phyloP scores from a whole-genome alignment of 2,797 vertebrate species.

The Lycodopsis pacificus region DNA sequence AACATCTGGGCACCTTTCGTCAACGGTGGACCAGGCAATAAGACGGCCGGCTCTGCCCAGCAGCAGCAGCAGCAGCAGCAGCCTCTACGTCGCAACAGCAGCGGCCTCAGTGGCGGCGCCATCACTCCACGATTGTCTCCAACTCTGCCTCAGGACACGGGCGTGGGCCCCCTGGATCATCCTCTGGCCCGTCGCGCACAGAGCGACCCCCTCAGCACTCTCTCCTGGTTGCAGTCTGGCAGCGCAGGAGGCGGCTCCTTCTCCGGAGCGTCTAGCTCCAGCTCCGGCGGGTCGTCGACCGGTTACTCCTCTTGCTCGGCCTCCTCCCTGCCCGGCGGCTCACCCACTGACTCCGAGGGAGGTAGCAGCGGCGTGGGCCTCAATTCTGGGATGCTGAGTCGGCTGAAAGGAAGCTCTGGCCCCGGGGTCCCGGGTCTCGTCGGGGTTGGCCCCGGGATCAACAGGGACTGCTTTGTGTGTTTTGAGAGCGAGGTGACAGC shows the following conservation, averaged over 20 bases:
- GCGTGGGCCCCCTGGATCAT: conserved; percentile 83
- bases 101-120: conserved; percentile 84
- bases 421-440: conserved; percentile 69
- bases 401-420: conserved; percentile 78
- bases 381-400: conserved; percentile 79
- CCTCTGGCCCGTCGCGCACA: conserved; percentile 89
- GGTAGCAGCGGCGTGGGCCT: conserved; percentile 83
- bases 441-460: conserved; percentile 70
- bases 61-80: conserved; percentile 77
- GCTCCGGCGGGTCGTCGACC: conserved; percentile 85
- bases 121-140: conserved; percentile 92
- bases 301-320: conserved; percentile 91
- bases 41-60: conserved; percentile 63
- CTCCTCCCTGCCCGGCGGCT: conserved; percentile 90
- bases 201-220: conserved; percentile 89
- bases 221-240: conserved; percentile 91
- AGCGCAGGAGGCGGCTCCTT: conserved; percentile 86
- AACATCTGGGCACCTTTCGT: conserved; percentile 96
- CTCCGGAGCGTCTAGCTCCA: conserved; percentile 86
- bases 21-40: conserved; percentile 77
- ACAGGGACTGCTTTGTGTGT: conserved; percentile 94
- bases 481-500: conserved; percentile 96
- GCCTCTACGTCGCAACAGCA: conserved; percentile 85
- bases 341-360: conserved; percentile 90
- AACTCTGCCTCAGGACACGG: conserved; percentile 87